These are phyloP conservation scores for Dicrostonyx torquatus DNA, from an alignment of 2,797 vertebrate genomes.

Conservation along the genomic window DNA sequence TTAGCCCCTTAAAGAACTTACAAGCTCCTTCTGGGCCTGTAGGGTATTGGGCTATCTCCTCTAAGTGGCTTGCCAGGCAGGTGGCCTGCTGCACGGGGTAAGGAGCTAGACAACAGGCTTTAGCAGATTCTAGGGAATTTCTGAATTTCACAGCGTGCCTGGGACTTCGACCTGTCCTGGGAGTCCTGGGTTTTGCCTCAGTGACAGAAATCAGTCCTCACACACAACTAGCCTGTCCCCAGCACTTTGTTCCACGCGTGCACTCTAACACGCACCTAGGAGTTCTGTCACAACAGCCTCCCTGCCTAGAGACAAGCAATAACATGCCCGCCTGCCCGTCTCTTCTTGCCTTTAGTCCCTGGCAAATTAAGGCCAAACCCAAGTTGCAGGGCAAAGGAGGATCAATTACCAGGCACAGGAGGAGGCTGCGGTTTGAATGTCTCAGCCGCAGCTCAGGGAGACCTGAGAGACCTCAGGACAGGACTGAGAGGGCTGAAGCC, in stretches of 20 bases:
- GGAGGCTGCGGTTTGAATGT: slow-evolving; percentile 66
- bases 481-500: not conserved
- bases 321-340: slow-evolving; percentile 83
- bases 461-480: slow-evolving; percentile 25
- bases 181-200: not conserved
- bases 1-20: not conserved
- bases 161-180: not conserved
- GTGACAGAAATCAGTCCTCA: not conserved
- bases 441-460: slow-evolving; percentile 69
- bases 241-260: slow-evolving; percentile 54
- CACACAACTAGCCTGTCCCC: not conserved
- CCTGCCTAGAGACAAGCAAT: slow-evolving; percentile 83
- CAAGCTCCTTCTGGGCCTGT: not conserved
- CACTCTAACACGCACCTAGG: slow-evolving; percentile 78
- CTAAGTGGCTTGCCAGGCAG: not conserved
- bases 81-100: not conserved
- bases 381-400: slow-evolving; percentile 84
- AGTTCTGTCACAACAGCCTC: slow-evolving; percentile 80
- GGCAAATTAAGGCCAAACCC: slow-evolving; percentile 85
- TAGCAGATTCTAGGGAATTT: not conserved
- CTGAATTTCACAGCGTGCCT: not conserved
- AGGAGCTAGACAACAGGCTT: not conserved
- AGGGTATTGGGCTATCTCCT: not conserved
- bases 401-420: slow-evolving; percentile 81
- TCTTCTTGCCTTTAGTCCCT: slow-evolving; percentile 84